phyloP scores from a whole-genome alignment of 2,888 invertebrate species.

The Galeruca laticollis region DNA sequence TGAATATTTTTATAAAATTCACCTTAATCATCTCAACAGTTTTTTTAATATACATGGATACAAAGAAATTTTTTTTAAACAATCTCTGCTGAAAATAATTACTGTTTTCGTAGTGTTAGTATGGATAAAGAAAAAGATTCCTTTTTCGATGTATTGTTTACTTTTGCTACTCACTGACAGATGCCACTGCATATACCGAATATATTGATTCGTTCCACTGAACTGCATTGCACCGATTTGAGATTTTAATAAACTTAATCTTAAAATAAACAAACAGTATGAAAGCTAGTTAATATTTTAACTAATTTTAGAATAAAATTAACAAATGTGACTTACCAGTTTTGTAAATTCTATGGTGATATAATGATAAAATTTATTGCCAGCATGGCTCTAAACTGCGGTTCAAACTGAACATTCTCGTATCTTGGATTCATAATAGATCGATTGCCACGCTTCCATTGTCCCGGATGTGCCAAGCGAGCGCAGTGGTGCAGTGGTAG shows the following conservation, averaged over 20 bases:
- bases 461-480: slow-evolving; percentile 22
- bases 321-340: not conserved
- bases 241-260: not conserved
- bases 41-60: too few relatives aligned
- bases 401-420: slow-evolving; percentile 28
- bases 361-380: not conserved
- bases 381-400: slow-evolving; percentile 31
- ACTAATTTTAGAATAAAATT: not conserved
- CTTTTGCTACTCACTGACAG: not conserved
- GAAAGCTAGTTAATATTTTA: not conserved
- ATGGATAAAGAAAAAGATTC: not conserved
- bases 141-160: not conserved
- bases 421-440: not conserved
- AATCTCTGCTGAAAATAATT: not conserved
- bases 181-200: not conserved
- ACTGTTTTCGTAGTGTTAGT: not conserved
- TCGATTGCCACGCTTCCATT: slow-evolving; percentile 21
- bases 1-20: too few relatives aligned
- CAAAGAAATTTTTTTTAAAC: too few relatives aligned
- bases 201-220: not conserved
- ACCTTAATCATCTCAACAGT: too few relatives aligned
- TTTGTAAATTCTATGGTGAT: not conserved
- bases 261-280: not conserved
- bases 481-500: slow-evolving; percentile 20
- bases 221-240: not conserved